Evolutionary conservation across 2,888 invertebrate species (phyloP).

Genomic region (Helobdella robusta): DNA sequence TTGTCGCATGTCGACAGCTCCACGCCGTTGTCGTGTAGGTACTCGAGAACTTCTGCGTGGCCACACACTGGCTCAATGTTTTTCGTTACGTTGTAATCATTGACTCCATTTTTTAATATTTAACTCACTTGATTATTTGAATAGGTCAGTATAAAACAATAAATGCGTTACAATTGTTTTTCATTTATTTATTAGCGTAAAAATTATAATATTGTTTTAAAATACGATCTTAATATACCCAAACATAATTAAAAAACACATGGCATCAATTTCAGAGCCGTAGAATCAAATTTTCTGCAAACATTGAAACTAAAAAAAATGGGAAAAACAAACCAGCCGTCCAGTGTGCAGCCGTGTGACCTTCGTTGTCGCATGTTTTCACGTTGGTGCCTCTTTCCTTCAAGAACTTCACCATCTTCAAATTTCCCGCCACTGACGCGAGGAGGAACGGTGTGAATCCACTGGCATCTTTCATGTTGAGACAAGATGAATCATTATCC

Average conservation of each 20-base stretch:
- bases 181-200: background rate
- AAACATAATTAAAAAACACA: too few relatives aligned
- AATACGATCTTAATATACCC: too few relatives aligned
- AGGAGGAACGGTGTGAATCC: conserved; percentile 69
- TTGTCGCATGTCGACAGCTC: conserved; percentile 79
- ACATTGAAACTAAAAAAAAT: background rate
- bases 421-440: conserved; percentile 59
- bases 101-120: background rate
- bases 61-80: conserved; percentile 14
- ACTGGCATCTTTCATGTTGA: conserved; percentile 21
- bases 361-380: conserved; percentile 79
- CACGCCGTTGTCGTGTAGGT: conserved; percentile 72
- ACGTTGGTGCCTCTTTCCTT: conserved; percentile 80
- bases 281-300: too few relatives aligned
- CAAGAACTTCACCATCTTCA: conserved; percentile 61
- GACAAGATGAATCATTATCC: conserved; percentile 16
- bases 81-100: background rate
- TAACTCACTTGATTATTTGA: background rate
- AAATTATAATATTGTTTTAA: too few relatives aligned
- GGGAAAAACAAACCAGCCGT: conserved; percentile 68
- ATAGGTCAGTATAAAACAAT: background rate
- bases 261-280: too few relatives aligned
- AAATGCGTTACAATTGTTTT: background rate
- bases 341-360: conserved; percentile 94
- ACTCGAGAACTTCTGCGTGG: conserved; percentile 59